These are phyloP conservation scores for Ginglymostoma cirratum DNA, from an alignment of 2,113 vertebrate species.

Conservation along the genomic window DNA sequence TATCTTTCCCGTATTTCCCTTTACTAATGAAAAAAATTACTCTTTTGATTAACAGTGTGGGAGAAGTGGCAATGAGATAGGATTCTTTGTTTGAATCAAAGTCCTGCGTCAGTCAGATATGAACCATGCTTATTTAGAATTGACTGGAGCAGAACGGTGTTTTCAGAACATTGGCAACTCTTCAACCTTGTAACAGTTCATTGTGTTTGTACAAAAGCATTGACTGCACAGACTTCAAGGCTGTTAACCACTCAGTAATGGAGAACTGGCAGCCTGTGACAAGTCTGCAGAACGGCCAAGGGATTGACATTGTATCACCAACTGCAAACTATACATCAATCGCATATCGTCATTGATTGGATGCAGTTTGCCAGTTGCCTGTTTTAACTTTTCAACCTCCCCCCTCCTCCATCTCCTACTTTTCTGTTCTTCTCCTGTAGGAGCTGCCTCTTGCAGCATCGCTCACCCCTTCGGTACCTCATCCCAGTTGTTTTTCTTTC, in stretches of 20 bases:
- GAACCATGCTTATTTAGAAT: constrained; percentile 8
- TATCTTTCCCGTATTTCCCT: background rate
- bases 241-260: background rate
- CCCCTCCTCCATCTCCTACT: background rate
- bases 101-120: background rate
- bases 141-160: constrained; percentile 34
- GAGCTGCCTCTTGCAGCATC: background rate
- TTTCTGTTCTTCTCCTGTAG: background rate
- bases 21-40: background rate
- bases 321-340: constrained; percentile 20
- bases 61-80: background rate
- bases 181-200: constrained; percentile 10
- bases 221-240: constrained; percentile 27
- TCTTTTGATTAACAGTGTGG: background rate
- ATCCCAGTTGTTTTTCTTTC: constrained; percentile 13
- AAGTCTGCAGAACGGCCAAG: background rate
- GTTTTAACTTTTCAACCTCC: background rate
- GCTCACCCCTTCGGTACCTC: constrained; percentile 14
- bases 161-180: constrained; percentile 20
- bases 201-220: constrained; percentile 30
- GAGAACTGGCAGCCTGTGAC: constrained; percentile 31
- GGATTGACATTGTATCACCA: constrained; percentile 2
- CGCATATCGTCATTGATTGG: background rate
- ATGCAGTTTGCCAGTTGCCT: background rate
- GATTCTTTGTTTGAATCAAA: background rate